Evolutionary conservation across 2,113 vertebrate species (phyloP).

Genomic region (Axis porcinus): DNA sequence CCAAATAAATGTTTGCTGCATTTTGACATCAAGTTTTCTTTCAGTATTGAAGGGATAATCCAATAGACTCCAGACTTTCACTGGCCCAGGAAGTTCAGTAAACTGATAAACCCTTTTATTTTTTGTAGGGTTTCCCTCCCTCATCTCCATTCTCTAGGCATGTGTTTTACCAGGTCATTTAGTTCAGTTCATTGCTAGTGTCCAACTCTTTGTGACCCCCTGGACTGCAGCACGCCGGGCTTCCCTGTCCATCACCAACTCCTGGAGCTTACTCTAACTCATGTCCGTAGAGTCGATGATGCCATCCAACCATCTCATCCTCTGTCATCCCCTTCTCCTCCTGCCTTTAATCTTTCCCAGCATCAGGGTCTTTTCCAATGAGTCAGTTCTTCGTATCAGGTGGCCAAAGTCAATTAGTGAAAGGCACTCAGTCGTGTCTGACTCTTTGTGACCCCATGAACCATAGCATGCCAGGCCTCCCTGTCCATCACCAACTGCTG

Average conservation of each 20-base stretch:
- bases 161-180: background rate
- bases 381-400: background rate
- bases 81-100: background rate
- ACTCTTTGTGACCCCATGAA: background rate
- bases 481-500: background rate
- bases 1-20: background rate
- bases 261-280: background rate
- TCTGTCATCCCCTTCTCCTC: background rate
- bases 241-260: background rate
- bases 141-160: background rate
- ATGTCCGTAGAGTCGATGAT: background rate
- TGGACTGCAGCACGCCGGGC: rapidly evolving
- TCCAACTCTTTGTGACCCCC: background rate
- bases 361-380: background rate
- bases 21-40: background rate
- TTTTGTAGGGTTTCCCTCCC: background rate
- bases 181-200: background rate
- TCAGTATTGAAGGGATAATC: background rate
- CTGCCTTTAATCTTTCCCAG: background rate
- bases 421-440: background rate
- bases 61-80: background rate
- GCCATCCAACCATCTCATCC: background rate
- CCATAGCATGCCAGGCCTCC: rapidly evolving
- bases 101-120: background rate
- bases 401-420: background rate